Percentiles rank a stretch among this genome's conserved stretches.
These are phyloP conservation scores for Fukomys damarensis DNA, from an alignment of 2,113 vertebrate species.

Conservation along the genomic window DNA sequence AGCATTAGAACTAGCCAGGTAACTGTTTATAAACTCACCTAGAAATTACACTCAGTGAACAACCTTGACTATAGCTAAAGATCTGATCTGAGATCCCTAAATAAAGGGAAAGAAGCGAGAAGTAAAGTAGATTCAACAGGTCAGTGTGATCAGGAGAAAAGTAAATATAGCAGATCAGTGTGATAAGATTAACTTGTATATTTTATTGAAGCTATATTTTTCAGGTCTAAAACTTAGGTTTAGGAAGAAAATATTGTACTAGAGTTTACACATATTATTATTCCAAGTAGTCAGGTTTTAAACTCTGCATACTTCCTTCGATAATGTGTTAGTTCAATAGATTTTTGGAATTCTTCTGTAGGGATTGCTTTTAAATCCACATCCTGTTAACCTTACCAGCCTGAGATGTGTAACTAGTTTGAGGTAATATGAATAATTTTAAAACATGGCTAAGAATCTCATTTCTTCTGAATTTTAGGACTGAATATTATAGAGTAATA, in stretches of 20 bases:
- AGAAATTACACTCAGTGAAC: slow-evolving; percentile 25
- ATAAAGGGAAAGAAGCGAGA: slow-evolving; percentile 32
- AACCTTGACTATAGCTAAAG: slow-evolving; percentile 23
- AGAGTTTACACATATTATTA: background rate
- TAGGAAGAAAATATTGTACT: slow-evolving; percentile 45
- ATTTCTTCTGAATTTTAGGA: slow-evolving; percentile 49
- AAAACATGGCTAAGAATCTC: slow-evolving; percentile 13
- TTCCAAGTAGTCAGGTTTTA: slow-evolving; percentile 43
- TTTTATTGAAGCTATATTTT: slow-evolving; percentile 43
- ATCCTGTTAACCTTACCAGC: background rate
- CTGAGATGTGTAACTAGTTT: slow-evolving; percentile 7
- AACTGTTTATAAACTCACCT: slow-evolving; percentile 12
- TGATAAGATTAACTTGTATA: background rate
- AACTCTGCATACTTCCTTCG: slow-evolving; percentile 28
- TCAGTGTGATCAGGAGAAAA: background rate
- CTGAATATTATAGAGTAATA: slow-evolving; percentile 51
- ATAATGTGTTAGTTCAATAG: slow-evolving; percentile 43
- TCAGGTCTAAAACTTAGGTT: slow-evolving; percentile 33
- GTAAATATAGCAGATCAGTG: background rate
- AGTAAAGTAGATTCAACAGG: background rate
- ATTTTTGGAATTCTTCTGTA: slow-evolving; percentile 47
- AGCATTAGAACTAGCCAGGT: slow-evolving; percentile 20
- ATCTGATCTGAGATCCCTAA: background rate
- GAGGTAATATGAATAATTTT: slow-evolving; percentile 46
- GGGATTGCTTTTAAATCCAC: slow-evolving; percentile 40